Evolutionary conservation across 2,113 vertebrate genomes (phyloP), one percentile per base, ranked within the genome.

Genomic region (Puffinus mauretanicus): DNA sequence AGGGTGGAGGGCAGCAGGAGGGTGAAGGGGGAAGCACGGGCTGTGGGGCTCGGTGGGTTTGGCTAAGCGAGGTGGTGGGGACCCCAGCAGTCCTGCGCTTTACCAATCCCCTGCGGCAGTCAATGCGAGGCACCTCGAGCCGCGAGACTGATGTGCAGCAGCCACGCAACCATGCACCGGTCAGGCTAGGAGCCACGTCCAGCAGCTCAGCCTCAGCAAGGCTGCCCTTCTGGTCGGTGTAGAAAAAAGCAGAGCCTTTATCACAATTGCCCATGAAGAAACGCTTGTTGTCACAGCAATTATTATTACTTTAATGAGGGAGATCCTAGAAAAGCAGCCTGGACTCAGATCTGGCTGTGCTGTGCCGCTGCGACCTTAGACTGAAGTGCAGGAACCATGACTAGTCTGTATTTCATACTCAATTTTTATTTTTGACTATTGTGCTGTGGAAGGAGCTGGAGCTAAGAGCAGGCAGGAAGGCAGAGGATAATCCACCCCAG

Each of bases 321-420:
- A 75, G 9, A 52, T 16, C 11, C 51, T 36, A 57, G 21, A 66
- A 84, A 30, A 38, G 42, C 42, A 82, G 46, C 34, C 78, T 27
- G 12, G 69, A 70, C 30, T 52, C 0, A 0, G 30, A 57, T 4
- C 65, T 49, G 34, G 32, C 40, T 8, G 24, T 30, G 13, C 36
- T 71, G 30, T 16, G 21, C 27, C n/a, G 17, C 65, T 25, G 58
- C 0, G 0, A 70, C 38, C 17, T 52, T 44, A 34, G 32, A 19
- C 0, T 9, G 10, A 58, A 54, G 25, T 5, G 24, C 26, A 7
- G 0, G 7, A 72, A 25, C 52, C 44, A 15, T 0, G 0, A 19
- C 18, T 29, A 66, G 22, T 10, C 32, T 32, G 15, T 22, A 75
- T 40, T 85, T 71, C 12, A 8, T 7, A n/a, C 0, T 8, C 2